Conservation (phyloP, 1,140 invertebrate species). For the Drosophila carrolli region DNA sequence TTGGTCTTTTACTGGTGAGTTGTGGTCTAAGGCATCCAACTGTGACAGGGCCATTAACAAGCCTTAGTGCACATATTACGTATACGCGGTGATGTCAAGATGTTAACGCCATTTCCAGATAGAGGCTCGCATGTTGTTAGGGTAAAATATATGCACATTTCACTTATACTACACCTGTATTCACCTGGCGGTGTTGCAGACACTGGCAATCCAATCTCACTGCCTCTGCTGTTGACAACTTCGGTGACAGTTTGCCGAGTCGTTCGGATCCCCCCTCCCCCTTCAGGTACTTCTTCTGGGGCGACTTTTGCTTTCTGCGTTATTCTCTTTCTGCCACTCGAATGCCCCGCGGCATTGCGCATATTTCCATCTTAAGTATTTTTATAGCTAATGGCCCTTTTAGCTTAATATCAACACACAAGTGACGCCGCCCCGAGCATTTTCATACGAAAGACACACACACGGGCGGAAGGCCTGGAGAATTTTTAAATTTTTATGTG, state of each 20-base stretch:
- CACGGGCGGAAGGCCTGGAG: neutral
- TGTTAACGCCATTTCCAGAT: conserved; percentile 29
- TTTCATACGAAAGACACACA: conserved; percentile 20
- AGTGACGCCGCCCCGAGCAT: conserved; percentile 41
- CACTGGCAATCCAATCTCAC: conserved; percentile 7
- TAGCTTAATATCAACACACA: conserved; percentile 78
- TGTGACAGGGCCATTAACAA: conserved; percentile 7
- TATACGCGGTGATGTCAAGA: conserved; percentile 15
- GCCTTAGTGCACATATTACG: conserved; percentile 23
- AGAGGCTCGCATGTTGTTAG: neutral
- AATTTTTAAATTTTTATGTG: conserved; percentile 56
- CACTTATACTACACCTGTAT: conserved; percentile 13
- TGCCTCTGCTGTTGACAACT: conserved; percentile 57
- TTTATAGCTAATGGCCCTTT: conserved; percentile 81
- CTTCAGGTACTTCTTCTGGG: neutral
- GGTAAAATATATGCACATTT: conserved; percentile 21
- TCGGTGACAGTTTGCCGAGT: conserved; percentile 67
- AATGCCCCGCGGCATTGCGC: conserved; percentile 66
- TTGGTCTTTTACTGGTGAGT: neutral
- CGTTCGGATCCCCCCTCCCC: conserved; percentile 12
- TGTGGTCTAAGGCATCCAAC: neutral
- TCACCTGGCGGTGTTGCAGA: conserved; percentile 12
- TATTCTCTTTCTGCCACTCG: conserved; percentile 51
- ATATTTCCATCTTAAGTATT: conserved; percentile 80
- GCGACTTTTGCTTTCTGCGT: conserved; percentile 40